phyloP scores from a whole-genome alignment of 2,113 vertebrate species.

The Eulacestoma nigropectus region DNA sequence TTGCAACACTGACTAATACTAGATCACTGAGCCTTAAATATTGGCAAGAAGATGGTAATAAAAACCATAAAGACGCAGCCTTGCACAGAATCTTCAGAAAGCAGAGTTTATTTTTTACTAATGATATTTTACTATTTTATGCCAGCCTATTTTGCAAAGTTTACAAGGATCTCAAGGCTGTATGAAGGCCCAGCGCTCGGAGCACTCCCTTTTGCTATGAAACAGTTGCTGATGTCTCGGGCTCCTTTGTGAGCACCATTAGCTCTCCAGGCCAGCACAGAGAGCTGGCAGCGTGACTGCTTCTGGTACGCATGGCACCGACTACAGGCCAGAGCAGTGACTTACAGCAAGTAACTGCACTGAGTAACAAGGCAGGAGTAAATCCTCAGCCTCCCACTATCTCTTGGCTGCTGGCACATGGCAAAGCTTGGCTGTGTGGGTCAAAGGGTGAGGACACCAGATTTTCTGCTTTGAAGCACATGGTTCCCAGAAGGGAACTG shows the following conservation, averaged over 20 bases:
- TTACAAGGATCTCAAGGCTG: neutral
- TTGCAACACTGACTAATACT: neutral
- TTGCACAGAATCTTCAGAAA: neutral
- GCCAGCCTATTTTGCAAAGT: neutral
- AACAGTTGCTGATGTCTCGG: neutral
- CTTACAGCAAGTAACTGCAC: neutral
- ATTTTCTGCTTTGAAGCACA: neutral
- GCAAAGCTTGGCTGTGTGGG: neutral
- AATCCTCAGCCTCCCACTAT: neutral
- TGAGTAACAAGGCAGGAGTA: neutral
- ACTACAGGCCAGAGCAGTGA: neutral
- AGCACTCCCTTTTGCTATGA: neutral
- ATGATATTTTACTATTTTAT: neutral
- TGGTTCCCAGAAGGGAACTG: neutral
- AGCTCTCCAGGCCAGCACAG: neutral
- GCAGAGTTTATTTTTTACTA: neutral
- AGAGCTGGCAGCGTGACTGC: neutral
- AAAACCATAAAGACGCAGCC: neutral
- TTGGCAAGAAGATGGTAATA: neutral
- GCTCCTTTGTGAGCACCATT: neutral
- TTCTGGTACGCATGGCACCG: accelerated
- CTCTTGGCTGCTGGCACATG: neutral
- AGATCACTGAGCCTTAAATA: neutral
- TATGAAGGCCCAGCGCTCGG: neutral
- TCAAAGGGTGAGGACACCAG: neutral